Evolutionary conservation across 2,113 vertebrate species (phyloP), one percentile per base, ranked within the genome.

Genomic region (Macquaria ambigua): DNA sequence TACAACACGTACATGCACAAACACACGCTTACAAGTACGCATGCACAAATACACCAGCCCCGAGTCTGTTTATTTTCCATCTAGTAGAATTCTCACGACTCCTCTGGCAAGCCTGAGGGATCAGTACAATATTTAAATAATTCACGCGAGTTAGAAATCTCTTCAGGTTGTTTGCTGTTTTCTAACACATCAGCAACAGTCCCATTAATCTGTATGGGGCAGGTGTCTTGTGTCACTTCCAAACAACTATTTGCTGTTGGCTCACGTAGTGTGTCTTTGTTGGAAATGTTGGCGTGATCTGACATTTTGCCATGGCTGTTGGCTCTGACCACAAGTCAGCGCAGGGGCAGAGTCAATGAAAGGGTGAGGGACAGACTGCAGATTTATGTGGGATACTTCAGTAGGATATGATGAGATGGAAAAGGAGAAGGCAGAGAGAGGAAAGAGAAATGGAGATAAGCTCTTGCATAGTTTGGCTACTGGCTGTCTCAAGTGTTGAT

Each of bases 1-100:
- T 82, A 68, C 69, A 58, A 59, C 77, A 50, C 59, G 4, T 52
- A 85, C 70, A 43, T 28, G 55, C 64, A 63, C 78, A 71, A 37
- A 74, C 78, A 79, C 87, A 55, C 41, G 41, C 64, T 28, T 16
- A 72, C 56, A 64, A 58, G 68, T 21, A 71, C 25, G 62, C 71
- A 16, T 21, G 75, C 87, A 84, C 78, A 85, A 81, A 89, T 64
- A 83, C 67, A 87, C 84, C 78, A 92, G 86, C 91, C 87, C 39
- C 39, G 25, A 93, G 92, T 94, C 92, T 91, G 91, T 93, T 93
- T 92, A 84, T 88, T 95, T 92, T 92, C 77, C 86, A 90, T 91
- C 88, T 74, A 76, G 82, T 50, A 85, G 82, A 89, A 92, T 86
- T 90, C 90, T 91, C 91, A 56, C 10, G 83, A 91, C 82, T 94